A percentile compares a stretch with the other conserved stretches of the same genome.
These are phyloP conservation scores for Malurus splendens DNA, from an alignment of 2,797 vertebrate genomes.

Conservation along the genomic window DNA sequence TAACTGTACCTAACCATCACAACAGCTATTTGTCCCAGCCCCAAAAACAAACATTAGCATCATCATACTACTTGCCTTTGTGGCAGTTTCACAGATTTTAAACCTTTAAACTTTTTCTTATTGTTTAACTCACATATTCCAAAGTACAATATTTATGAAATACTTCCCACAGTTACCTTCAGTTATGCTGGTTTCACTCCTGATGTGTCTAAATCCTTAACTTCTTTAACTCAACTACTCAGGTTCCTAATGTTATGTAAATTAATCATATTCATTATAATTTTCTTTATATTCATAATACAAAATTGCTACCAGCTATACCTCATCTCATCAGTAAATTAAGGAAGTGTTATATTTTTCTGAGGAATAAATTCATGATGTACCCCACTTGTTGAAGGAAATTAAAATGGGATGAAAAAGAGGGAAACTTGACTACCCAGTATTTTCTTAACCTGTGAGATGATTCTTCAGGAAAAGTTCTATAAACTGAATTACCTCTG, in stretches of 20 bases:
- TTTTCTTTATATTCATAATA: neutral
- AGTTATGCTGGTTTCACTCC: neutral
- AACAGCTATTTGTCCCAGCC: neutral
- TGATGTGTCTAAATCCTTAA: neutral
- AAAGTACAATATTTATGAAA: neutral
- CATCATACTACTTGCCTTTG: neutral
- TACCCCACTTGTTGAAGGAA: rapidly evolving
- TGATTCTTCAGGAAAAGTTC: neutral
- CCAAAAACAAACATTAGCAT: neutral
- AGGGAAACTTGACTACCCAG: neutral
- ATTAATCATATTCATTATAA: no score
- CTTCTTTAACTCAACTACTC: neutral
- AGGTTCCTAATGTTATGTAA: neutral
- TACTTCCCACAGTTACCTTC: neutral
- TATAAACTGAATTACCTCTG: rapidly evolving
- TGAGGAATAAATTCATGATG: neutral
- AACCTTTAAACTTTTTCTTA: neutral
- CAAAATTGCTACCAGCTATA: neutral
- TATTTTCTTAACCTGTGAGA: rapidly evolving
- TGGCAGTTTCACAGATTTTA: neutral
- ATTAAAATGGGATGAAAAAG: neutral
- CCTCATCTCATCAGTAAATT: neutral
- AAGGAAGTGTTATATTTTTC: neutral
- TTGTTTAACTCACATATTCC: neutral
- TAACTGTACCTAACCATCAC: neutral